A percentile compares a stretch with the other conserved stretches of the same genome.
phyloP scores from a whole-genome alignment of 2,888 invertebrate genomes.

The Ormia ochracea region DNA sequence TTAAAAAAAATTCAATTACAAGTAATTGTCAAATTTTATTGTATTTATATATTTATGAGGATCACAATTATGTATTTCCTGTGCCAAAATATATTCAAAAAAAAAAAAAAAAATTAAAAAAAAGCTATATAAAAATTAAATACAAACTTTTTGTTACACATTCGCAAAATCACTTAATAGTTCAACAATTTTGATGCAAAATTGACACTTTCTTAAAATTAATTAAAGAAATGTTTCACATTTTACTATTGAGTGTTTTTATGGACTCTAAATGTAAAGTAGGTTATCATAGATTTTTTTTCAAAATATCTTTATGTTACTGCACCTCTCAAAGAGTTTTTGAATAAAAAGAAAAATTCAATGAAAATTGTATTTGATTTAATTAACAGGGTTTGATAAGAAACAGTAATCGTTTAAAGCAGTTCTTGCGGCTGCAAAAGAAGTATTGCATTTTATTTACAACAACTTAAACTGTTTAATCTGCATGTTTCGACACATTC shows the following conservation, averaged over 20 bases:
- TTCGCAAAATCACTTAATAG: conserved; percentile 35
- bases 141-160: background rate
- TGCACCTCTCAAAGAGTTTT: conserved; percentile 10
- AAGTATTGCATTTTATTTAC: too few species aligned
- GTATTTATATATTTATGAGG: conserved; percentile 51
- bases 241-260: conserved; percentile 48
- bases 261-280: conserved; percentile 54
- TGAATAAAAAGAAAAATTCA: background rate
- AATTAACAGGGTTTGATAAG: conserved; percentile 11
- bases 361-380: background rate
- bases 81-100: conserved; percentile 51
- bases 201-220: conserved; percentile 31
- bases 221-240: conserved; percentile 41
- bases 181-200: conserved; percentile 40
- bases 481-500: too few species aligned
- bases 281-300: conserved; percentile 36
- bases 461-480: too few species aligned
- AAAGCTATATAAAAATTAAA: background rate
- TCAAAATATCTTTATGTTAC: conserved; percentile 8
- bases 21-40: conserved; percentile 54
- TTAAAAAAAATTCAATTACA: conserved; percentile 52
- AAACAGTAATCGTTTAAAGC: background rate
- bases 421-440: too few species aligned
- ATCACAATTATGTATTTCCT: conserved; percentile 59
- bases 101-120: conserved; percentile 5